These are phyloP conservation scores for Agrochola lychnidis DNA, from an alignment of 2,888 invertebrate species.

Conservation along the genomic window DNA sequence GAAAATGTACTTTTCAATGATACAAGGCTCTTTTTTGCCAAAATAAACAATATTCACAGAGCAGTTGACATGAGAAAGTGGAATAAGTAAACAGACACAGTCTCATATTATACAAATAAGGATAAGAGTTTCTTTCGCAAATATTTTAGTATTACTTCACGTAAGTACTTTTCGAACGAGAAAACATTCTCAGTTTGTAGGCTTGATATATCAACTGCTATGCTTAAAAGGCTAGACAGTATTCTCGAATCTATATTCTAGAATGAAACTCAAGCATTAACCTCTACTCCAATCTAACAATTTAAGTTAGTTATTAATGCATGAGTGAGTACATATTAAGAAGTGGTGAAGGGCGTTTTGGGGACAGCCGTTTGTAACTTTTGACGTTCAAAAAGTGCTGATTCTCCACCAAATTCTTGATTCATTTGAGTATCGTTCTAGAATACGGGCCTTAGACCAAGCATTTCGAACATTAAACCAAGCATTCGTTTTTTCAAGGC, in stretches of 20 bases:
- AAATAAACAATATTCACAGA: conserved; percentile 40
- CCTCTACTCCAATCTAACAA: neutral
- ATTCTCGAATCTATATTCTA: conserved; percentile 36
- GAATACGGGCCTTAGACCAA: conserved; percentile 36
- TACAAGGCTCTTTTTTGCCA: conserved; percentile 26
- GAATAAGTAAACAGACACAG: conserved; percentile 44
- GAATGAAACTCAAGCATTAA: conserved; percentile 24
- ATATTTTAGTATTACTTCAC: conserved; percentile 44
- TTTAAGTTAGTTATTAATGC: conserved; percentile 9
- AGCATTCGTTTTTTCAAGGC: conserved; percentile 9
- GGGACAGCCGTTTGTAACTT: neutral
- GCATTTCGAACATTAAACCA: neutral
- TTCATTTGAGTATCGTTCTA: conserved; percentile 21
- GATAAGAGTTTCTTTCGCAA: conserved; percentile 48
- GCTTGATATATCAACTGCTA: conserved; percentile 46
- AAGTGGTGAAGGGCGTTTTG: neutral
- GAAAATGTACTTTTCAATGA: conserved; percentile 13
- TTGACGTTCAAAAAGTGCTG: neutral
- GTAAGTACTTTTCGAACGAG: conserved; percentile 6
- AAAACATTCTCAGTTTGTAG: neutral
- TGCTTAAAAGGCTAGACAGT: conserved; percentile 18
- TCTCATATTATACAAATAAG: conserved; percentile 40
- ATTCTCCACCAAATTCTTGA: neutral
- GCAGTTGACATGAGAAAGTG: conserved; percentile 49
- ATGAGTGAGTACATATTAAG: neutral